phyloP scores from a whole-genome alignment of 2,797 vertebrate species.

The Coluber constrictor region DNA sequence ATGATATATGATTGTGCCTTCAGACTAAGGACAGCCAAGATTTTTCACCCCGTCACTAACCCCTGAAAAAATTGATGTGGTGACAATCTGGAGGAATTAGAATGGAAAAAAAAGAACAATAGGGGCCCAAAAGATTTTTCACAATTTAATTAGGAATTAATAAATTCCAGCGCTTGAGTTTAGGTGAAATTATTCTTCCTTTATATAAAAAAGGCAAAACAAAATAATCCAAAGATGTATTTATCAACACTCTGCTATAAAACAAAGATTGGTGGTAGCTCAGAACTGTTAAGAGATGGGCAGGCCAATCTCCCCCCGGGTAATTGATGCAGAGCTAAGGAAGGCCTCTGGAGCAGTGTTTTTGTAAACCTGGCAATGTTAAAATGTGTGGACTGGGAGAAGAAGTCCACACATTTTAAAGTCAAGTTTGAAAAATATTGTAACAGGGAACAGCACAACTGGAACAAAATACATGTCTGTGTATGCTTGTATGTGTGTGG shows the following conservation, averaged over 20 bases:
- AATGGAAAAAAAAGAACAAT: conserved; percentile 6
- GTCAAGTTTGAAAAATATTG: not conserved
- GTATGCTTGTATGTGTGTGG: not conserved
- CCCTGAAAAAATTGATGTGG: conserved; percentile 45
- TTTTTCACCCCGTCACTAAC: conserved; percentile 69
- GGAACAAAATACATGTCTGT: not conserved
- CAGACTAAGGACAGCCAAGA: conserved; percentile 61
- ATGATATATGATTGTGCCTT: conserved; percentile 63
- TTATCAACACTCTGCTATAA: not conserved
- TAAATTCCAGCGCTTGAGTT: not conserved
- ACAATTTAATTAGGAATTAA: conserved; percentile 10
- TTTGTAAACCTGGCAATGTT: not conserved
- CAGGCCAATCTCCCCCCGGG: not conserved
- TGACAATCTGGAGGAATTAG: conserved; percentile 43
- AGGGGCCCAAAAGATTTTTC: conserved; percentile 22
- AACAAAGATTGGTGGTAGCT: not conserved
- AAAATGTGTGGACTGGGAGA: not conserved
- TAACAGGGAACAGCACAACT: not conserved
- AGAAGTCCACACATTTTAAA: not conserved
- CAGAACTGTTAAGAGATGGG: not conserved
- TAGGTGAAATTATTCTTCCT: not conserved
- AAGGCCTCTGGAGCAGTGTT: not conserved
- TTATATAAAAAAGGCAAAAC: not conserved
- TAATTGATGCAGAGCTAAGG: not conserved
- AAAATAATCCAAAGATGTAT: not conserved